phyloP scores from a whole-genome alignment of 2,797 vertebrate genomes.

The Acrossocheilus wenchowensis region DNA sequence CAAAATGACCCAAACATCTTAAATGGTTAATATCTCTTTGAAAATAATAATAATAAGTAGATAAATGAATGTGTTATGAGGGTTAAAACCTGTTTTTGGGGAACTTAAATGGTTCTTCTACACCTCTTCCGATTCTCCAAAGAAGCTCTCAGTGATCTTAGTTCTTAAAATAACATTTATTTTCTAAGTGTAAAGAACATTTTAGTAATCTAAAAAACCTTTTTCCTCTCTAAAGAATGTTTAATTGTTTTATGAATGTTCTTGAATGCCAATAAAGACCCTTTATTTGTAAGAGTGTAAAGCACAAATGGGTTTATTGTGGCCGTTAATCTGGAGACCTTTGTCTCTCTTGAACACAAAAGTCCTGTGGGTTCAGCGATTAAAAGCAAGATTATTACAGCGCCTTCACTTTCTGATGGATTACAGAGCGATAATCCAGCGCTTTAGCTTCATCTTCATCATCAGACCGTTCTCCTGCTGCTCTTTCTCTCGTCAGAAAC shows the following conservation, averaged over 20 bases:
- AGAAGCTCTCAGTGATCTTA: too few relatives aligned
- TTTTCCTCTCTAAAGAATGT: not conserved
- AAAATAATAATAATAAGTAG: too few relatives aligned
- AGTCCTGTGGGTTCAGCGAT: constrained; percentile 21
- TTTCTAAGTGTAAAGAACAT: not conserved
- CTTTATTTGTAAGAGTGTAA: not conserved
- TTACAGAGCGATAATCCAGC: constrained; percentile 54
- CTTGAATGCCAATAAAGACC: not conserved
- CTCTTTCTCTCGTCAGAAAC: not conserved
- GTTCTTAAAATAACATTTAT: not conserved
- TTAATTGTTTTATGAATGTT: not conserved
- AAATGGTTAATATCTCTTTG: not conserved
- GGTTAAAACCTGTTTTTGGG: too few relatives aligned
- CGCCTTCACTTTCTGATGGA: constrained; percentile 54
- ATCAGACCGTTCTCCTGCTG: not conserved
- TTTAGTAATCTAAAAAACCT: not conserved
- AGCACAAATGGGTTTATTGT: not conserved
- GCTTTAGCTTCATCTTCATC: constrained; percentile 10
- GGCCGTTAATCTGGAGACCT: not conserved
- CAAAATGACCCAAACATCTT: not conserved
- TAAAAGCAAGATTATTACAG: constrained; percentile 48
- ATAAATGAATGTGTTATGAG: too few relatives aligned
- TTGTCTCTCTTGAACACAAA: not conserved
- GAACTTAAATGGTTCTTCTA: too few relatives aligned
- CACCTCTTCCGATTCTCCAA: too few relatives aligned